Conservation (phyloP, 2,113 vertebrate genomes). For the Calyptommatus sinebrachiatus region DNA sequence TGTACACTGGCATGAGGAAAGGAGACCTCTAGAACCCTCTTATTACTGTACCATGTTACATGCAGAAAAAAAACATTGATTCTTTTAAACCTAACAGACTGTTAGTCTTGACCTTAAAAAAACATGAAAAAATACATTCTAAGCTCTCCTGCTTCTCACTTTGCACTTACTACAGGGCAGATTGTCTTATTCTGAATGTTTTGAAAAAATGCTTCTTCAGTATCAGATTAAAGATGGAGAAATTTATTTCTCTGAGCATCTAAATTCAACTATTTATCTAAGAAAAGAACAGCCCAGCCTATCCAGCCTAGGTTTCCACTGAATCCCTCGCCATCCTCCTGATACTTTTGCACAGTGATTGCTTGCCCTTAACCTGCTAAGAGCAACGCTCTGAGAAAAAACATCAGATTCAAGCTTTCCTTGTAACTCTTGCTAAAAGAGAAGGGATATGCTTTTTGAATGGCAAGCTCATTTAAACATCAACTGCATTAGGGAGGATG, state of each 20-base stretch:
- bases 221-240: background rate
- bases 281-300: background rate
- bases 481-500: conserved; percentile 20
- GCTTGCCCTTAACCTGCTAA: background rate
- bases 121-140: no score
- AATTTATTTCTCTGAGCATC: background rate
- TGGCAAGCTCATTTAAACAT: background rate
- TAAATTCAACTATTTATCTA: background rate
- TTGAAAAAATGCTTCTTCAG: background rate
- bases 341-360: background rate
- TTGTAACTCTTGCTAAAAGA: background rate
- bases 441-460: background rate
- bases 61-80: no score
- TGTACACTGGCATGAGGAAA: no score
- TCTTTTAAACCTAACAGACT: no score
- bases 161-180: no score
- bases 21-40: no score
- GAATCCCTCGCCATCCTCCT: background rate
- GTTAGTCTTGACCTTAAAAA: no score
- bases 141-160: no score
- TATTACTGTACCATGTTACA: no score
- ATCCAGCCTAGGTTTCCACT: background rate
- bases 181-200: background rate
- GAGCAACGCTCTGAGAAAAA: background rate
- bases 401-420: background rate